Evolutionary conservation across 2,888 invertebrate genomes (phyloP), one percentile per base, ranked within the genome.

Genomic region (Leucophora obtusa): DNA sequence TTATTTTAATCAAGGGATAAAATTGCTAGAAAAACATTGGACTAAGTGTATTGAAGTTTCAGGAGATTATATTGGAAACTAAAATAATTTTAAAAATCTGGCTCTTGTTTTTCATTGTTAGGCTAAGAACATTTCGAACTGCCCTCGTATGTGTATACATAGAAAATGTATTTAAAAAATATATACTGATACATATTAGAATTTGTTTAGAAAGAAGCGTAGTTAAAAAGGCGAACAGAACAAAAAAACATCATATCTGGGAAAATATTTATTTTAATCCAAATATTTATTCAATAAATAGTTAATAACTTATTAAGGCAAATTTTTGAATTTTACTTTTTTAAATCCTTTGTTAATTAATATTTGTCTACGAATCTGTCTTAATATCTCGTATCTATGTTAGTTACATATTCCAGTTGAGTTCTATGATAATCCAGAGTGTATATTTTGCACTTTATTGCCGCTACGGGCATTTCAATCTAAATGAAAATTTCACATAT

Each of bases 401-500:
- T 53, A 56, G n/a, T 21, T 28, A 28, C 33, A 28, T 56, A 60
- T 47, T 51, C 65, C 21, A 65, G 35, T 65, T 59, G 68, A 15
- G 21, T 68, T 69, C 50, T 58, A 73, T 81, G 15, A 65, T 62
- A 62, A 58, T 77, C 70, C 69, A 77, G 65, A 73, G 70, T 66
- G 73, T 77, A 77, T 73, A 77, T 73, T 77, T 76, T 80, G 72
- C 65, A 77, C 69, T 76, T 80, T 81, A 81, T 81, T 73, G 81
- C 81, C 77, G 73, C 77, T 81, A 53, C 65, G 73, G 77, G 81
- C 81, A 77, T 73, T 77, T 81, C 81, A 73, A 81, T 81, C 77
- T 73, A 81, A 81, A 73, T 81, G 77, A 81, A 77, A 81, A 81
- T 73, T 77, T 73, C 60, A 81, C 73, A 77, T 81, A n/a, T n/a